These are phyloP conservation scores for Panurus biarmicus DNA, from an alignment of 2,113 vertebrate genomes.

Conservation along the genomic window DNA sequence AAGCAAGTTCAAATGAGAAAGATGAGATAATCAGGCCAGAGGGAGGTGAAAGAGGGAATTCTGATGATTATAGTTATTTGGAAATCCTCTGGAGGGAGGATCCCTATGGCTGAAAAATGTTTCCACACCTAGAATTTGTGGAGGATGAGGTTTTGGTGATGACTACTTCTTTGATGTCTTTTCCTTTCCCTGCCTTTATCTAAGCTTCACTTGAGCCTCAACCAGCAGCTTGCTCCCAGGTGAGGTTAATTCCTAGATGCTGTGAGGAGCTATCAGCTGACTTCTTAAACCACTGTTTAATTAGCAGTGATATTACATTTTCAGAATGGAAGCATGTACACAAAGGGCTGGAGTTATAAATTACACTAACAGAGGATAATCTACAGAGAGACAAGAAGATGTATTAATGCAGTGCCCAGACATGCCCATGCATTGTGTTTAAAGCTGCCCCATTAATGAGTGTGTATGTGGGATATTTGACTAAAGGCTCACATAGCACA, in stretches of 20 bases:
- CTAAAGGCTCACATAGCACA: background rate
- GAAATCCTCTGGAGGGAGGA: slow-evolving; percentile 40
- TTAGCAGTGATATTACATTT: slow-evolving; percentile 41
- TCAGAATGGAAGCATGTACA: slow-evolving; percentile 25
- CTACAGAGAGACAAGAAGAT: slow-evolving; percentile 8
- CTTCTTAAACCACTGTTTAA: slow-evolving; percentile 48
- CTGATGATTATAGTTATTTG: slow-evolving; percentile 37
- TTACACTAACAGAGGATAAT: slow-evolving; percentile 37
- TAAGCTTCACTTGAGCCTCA: slow-evolving; percentile 20
- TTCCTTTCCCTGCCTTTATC: slow-evolving; percentile 30
- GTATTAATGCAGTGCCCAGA: slow-evolving; percentile 34
- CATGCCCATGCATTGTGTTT: slow-evolving; percentile 25
- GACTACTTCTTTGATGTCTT: slow-evolving; percentile 52
- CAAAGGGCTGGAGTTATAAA: slow-evolving; percentile 38
- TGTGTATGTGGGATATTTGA: slow-evolving; percentile 2
- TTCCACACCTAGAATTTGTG: slow-evolving; percentile 61
- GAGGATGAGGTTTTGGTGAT: slow-evolving; percentile 48
- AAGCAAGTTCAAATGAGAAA: slow-evolving; percentile 19
- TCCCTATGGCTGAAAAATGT: slow-evolving; percentile 29
- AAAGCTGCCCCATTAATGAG: slow-evolving; percentile 27
- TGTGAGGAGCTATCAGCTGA: background rate
- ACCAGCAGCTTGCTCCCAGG: slow-evolving; percentile 50
- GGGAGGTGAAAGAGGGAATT: slow-evolving; percentile 49
- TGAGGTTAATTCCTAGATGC: slow-evolving; percentile 54
- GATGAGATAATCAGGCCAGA: slow-evolving; percentile 38